These are phyloP conservation scores for Probosciger aterrimus DNA, from an alignment of 2,113 vertebrate genomes.

Conservation along the genomic window DNA sequence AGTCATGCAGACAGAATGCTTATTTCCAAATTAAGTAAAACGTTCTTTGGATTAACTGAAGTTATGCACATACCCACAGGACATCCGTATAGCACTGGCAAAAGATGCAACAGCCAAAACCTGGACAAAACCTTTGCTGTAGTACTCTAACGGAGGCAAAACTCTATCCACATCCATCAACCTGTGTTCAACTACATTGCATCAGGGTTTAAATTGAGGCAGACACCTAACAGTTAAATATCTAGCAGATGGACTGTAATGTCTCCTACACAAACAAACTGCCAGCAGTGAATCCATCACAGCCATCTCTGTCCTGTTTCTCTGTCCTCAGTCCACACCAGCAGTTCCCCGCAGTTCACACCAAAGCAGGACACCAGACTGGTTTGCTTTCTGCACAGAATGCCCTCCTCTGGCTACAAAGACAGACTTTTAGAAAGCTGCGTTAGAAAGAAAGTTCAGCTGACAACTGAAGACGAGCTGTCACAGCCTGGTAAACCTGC, in stretches of 20 bases:
- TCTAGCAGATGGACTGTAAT: not conserved
- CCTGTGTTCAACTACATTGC: fast-evolving
- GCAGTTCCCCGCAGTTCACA: not conserved
- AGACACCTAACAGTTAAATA: too few species aligned
- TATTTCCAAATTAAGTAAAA: not conserved
- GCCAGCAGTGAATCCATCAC: not conserved
- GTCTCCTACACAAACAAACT: not conserved
- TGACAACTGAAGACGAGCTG: not conserved
- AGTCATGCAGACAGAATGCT: not conserved
- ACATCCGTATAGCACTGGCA: not conserved
- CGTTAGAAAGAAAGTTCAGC: fast-evolving
- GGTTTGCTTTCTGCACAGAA: not conserved
- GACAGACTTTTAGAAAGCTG: not conserved
- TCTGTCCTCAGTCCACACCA: not conserved
- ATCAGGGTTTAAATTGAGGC: not conserved
- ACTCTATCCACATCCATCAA: fast-evolving
- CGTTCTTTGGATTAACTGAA: not conserved
- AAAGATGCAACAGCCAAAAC: not conserved
- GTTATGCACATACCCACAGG: not conserved
- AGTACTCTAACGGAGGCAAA: not conserved
- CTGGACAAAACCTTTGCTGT: not conserved
- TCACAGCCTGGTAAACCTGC: not conserved
- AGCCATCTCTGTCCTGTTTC: not conserved
- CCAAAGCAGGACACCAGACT: not conserved
- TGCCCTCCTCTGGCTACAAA: not conserved